A percentile compares a stretch with the other conserved stretches of the same genome.
Conservation (phyloP, 2,797 vertebrate species). For the Odontamblyopus lacepedii region DNA sequence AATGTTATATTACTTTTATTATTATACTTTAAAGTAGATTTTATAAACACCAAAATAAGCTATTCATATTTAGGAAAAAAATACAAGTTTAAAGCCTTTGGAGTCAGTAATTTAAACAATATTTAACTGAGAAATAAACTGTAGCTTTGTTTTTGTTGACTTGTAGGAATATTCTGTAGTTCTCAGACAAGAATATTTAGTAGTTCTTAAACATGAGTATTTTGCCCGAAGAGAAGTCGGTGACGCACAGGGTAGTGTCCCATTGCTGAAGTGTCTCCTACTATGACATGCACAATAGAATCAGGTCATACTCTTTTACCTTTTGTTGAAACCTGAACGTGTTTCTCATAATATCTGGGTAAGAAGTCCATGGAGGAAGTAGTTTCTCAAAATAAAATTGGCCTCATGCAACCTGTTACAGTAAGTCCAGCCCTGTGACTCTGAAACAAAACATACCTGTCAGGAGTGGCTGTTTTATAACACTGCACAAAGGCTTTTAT, state of each 20-base stretch:
- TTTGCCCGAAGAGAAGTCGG: no score
- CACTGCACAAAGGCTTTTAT: no score
- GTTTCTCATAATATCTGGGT: slow-evolving; percentile 36
- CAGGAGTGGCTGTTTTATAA: background rate
- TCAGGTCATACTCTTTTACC: background rate
- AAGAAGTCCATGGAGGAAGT: background rate
- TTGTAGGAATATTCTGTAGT: no score
- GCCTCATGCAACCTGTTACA: background rate
- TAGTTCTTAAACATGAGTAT: background rate
- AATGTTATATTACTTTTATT: no score
- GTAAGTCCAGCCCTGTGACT: background rate
- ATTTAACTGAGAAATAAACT: no score
- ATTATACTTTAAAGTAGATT: no score
- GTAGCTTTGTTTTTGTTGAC: no score
- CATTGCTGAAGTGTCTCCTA: background rate
- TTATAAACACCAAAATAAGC: no score
- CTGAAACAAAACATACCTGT: background rate
- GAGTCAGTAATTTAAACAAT: no score
- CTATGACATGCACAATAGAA: background rate
- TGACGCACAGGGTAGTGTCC: background rate
- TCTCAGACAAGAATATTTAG: no score
- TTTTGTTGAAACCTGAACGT: slow-evolving; percentile 29
- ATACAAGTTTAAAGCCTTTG: no score
- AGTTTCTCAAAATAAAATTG: background rate
- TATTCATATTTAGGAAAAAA: no score